Base-by-base conservation (phyloP, 2,888 invertebrate genomes). In the Monopis laevigella region DNA sequence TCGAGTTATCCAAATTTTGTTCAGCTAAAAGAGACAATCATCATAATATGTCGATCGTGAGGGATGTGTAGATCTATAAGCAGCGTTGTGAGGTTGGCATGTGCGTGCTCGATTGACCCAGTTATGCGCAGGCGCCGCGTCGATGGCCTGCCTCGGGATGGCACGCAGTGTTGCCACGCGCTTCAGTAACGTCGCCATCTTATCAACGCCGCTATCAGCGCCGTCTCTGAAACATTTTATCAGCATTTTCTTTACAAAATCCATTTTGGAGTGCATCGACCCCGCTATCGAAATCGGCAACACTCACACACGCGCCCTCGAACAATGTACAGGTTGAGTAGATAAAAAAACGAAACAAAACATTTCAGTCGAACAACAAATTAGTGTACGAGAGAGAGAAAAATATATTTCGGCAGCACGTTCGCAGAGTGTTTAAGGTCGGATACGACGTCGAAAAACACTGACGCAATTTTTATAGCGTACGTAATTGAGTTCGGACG, bases 401-500 rank as follows among this genome's bases (percentile, higher is more conserved):
- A 69, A 75, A 66, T 66, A 73, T 77, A 78, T 77, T 77, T 78
- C 61, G 77, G 71, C 63, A 48, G 61, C 54, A 59, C 58, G 62
- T 65, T 63, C 65, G 56, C 53, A 58, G 56, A 65, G 55, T 59
- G 62, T n/a, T n/a, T 77, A 74, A 77, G 74, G 73, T 78, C 75
- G 75, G 55, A 73, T 56, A 71, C n/a, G n/a, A n/a, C n/a, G n/a
- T n/a, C 73, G 73, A 77, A 77, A 78, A 77, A 75, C 67, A 78
- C 77, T 78, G 75, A 78, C 75, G 80, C 78, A 78, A 80, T 78
- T 80, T 80, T 80, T 78, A 77, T 71, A 73, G 66, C 67, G 75
- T 70, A 70, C 74, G 75, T 75, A 78, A 77, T 77, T 74, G 73
- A 73, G 69, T 57, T 65, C 65, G 56, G 69, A 70, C 67, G 58